Evolutionary conservation across 1,140 invertebrate genomes (phyloP), one percentile per base, ranked within the genome.

Genomic region (Palaemon carinicauda): DNA sequence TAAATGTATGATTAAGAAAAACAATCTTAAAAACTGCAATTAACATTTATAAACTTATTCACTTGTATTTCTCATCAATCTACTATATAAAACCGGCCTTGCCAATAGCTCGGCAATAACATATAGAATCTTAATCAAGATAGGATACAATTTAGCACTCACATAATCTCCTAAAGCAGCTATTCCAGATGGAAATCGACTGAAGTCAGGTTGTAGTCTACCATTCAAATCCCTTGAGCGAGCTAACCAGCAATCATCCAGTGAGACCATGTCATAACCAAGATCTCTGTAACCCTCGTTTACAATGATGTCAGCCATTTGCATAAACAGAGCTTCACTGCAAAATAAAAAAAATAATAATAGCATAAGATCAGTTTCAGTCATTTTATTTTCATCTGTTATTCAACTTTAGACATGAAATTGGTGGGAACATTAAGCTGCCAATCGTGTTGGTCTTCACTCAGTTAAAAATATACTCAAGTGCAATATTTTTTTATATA

Each of bases 231-330:
- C 95, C 69, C 98, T 92, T 82, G 96, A 94, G 89, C 95, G 95
- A 88, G 96, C 96, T 82, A 97, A 92, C 97, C 97, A 99, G 91
- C 98, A 99, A 92, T 99, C 98, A 91, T 99, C 98, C 79, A 99
- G 95, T 91, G 97, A 98, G 80, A 98, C 95, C 91, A 97, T 97
- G 90, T 98, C 95, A 92, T 98, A 99, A 29, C 98, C 98, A 9
- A 93, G 95, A 31, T 95, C 95, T 27, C 95, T 95, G 91, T 97
- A 99, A 7, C 98, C 98, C 91, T 98, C 96, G 15, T 94, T 93
- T 2, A 97, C 96, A 81, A 99, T 92, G 85, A 96, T 93, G 91
- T 99, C 97, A 24, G 97, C 94, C 97, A 98, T 98, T 80, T 96
- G 95, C 90, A 95, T 95, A 92, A 98, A 98, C 3, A 99, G 93